Evolutionary conservation across 1,140 invertebrate species (phyloP), one percentile per base, ranked within the genome.

Genomic region (Linepithema humile): DNA sequence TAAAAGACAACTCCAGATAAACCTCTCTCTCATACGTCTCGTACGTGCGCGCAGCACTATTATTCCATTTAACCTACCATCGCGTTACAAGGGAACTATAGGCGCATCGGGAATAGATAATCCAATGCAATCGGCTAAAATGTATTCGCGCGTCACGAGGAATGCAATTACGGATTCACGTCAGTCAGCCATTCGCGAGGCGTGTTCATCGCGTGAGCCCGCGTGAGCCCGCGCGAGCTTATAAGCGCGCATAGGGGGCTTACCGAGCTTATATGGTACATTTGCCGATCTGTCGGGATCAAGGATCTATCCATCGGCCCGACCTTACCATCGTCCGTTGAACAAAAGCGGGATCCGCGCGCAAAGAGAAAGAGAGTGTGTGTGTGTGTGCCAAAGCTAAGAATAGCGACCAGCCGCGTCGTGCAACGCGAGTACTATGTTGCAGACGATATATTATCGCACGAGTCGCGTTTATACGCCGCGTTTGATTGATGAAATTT

Each of bases 111-210:
- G 67, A 80, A 88, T 73, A 80, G 80, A 88, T 88, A 88, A 88
- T 87, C 82, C 86, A 45, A 64, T 59, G 67, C 82, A 84, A 72
- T 87, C 74, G 83, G 72, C 82, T 77, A 80, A 88, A 88, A 85
- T 60, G 82, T 87, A 87, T 87, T 86, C 86, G 77, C 74, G 77
- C 86, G 74, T 87, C 86, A 87, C 74, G 62, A 59, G 85, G 67
- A 87, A 88, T 87, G 82, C 82, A 88, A 88, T 88, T 88, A 84
- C 62, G 55, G 82, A 85, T 85, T 87, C 85, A 85, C 82, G 86
- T 88, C 86, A 88, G 85, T 85, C 85, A 85, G 82, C 67, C 77
- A 72, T 64, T 75, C 62, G 53, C 70, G 45, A 84, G 43, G 82
- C 85, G 45, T 78, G 72, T 83, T 87, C 82, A 82, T 69, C 85